A percentile compares a stretch with the other conserved stretches of the same genome.
phyloP scores from a whole-genome alignment of 2,888 invertebrate genomes.

The Itoplectis maculator region DNA sequence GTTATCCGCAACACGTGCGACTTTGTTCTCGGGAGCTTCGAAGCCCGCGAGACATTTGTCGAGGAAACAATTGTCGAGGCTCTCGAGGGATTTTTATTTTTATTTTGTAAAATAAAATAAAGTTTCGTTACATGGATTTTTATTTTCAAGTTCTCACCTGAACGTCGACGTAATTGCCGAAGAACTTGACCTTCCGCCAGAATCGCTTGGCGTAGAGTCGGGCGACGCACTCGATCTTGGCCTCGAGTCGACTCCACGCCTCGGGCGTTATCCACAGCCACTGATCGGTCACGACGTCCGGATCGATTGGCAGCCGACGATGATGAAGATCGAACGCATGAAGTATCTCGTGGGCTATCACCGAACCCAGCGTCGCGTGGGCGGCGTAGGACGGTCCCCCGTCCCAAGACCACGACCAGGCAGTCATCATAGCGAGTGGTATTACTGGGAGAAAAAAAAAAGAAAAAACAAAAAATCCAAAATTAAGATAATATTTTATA shows the following conservation, averaged over 20 bases:
- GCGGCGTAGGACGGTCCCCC: conserved; percentile 85
- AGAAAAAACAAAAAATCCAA: too few species aligned
- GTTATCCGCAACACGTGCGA: too few species aligned
- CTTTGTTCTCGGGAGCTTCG: too few species aligned
- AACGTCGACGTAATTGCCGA: conserved; percentile 84
- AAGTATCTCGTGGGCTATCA: conserved; percentile 85
- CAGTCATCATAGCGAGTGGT: conserved; percentile 85
- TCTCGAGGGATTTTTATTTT: neutral
- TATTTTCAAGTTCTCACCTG: conserved; percentile 79
- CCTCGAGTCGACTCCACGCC: conserved; percentile 83
- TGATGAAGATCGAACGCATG: conserved; percentile 85
- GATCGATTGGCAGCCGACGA: conserved; percentile 80
- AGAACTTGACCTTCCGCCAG: conserved; percentile 84
- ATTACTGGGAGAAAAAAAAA: too few species aligned
- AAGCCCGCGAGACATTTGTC: too few species aligned
- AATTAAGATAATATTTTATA: neutral
- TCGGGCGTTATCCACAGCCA: conserved; percentile 84
- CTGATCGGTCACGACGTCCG: conserved; percentile 78
- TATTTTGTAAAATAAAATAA: conserved; percentile 14
- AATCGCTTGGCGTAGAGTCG: conserved; percentile 84
- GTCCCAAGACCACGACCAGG: conserved; percentile 85
- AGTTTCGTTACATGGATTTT: neutral
- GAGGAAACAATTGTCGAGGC: too few species aligned
- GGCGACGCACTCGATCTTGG: conserved; percentile 84
- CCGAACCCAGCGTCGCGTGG: conserved; percentile 85